Conservation (phyloP, 2,113 vertebrate genomes). For the Phaethornis superciliosus region DNA sequence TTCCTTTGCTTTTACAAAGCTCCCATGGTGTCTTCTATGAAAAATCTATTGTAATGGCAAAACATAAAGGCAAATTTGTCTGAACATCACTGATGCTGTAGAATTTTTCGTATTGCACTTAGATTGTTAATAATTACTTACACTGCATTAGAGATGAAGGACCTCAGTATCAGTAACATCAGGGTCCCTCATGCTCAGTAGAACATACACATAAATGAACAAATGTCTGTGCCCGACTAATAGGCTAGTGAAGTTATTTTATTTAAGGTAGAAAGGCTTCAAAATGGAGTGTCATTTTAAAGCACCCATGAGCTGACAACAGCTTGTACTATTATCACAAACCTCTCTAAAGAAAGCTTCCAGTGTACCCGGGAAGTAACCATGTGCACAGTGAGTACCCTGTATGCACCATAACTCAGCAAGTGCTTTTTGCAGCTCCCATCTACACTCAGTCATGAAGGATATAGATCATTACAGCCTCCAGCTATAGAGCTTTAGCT, state of each 20-base stretch:
- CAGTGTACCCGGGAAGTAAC: background rate
- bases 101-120: background rate
- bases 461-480: constrained; percentile 66
- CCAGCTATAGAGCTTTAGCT: constrained; percentile 61
- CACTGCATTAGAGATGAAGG: background rate
- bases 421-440: constrained; percentile 51
- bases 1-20: constrained; percentile 13
- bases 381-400: background rate
- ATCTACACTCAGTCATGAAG: constrained; percentile 47
- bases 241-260: background rate
- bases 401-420: constrained; percentile 15
- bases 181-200: background rate
- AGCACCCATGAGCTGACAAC: background rate
- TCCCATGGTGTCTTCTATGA: background rate
- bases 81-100: background rate
- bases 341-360: background rate
- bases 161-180: background rate
- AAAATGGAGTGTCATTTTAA: constrained; percentile 14
- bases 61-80: background rate
- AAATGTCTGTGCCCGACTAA: background rate
- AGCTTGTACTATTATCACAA: constrained; percentile 12
- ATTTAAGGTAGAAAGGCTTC: constrained; percentile 16
- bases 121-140: background rate
- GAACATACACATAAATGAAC: background rate
- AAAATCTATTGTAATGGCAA: background rate